phyloP scores from a whole-genome alignment of 2,888 invertebrate genomes.

The Corbicula japonica region DNA sequence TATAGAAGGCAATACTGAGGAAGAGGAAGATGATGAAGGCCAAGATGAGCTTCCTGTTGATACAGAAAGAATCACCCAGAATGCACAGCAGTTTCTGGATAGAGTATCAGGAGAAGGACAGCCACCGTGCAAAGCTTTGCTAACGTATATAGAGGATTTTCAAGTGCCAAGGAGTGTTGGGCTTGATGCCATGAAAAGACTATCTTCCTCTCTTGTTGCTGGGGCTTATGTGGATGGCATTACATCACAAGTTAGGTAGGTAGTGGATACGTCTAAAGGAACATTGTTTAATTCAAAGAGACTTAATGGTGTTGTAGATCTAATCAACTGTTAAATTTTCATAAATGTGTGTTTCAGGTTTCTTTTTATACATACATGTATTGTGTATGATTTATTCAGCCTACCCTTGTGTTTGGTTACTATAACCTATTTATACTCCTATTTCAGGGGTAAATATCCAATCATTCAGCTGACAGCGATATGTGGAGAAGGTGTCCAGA shows the following conservation, averaged over 20 bases:
- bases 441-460: constrained; percentile 54
- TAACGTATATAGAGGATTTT: constrained; percentile 71
- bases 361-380: too few species aligned
- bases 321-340: too few species aligned
- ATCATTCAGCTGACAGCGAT: constrained; percentile 71
- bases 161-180: constrained; percentile 71
- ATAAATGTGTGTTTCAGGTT: too few species aligned
- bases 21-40: background rate
- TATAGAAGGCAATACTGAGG: constrained; percentile 3
- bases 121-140: constrained; percentile 63
- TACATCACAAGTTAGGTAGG: constrained; percentile 11
- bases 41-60: too few species aligned
- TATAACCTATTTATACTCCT: too few species aligned
- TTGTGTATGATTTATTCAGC: too few species aligned
- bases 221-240: constrained; percentile 80
- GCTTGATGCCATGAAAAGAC: constrained; percentile 64
- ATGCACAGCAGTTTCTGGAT: background rate
- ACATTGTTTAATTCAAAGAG: background rate
- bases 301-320: background rate
- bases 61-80: background rate
- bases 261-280: background rate
- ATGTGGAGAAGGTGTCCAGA: constrained; percentile 73
- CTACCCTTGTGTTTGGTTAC: too few species aligned
- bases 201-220: constrained; percentile 70
- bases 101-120: constrained; percentile 34